phyloP scores from a whole-genome alignment of 2,797 vertebrate species.

The Sylvilagus floridanus region DNA sequence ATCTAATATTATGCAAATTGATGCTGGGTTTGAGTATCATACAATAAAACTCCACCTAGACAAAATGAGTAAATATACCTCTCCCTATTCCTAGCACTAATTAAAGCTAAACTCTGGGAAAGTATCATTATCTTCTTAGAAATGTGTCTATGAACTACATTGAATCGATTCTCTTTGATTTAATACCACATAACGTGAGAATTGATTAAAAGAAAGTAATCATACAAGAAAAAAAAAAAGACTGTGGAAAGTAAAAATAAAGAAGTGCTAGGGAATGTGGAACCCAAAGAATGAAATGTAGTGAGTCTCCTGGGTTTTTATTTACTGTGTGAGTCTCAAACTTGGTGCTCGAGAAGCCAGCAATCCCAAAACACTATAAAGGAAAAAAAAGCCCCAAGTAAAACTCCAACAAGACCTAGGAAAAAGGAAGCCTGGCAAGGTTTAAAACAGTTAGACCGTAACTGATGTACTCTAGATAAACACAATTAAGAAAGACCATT shows the following conservation, averaged over 20 bases:
- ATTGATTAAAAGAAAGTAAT: too few species aligned
- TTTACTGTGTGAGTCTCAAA: background rate
- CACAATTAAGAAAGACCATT: background rate
- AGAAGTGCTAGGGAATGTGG: too few species aligned
- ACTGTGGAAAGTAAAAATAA: too few species aligned
- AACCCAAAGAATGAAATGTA: too few species aligned
- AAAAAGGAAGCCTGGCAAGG: background rate
- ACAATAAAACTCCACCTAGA: background rate
- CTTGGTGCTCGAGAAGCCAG: background rate
- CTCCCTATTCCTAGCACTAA: background rate
- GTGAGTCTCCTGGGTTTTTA: background rate
- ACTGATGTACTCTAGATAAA: background rate
- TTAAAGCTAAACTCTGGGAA: background rate
- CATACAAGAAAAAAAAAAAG: too few species aligned
- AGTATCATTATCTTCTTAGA: too few species aligned
- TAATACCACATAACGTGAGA: too few species aligned
- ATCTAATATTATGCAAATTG: background rate
- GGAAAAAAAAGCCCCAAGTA: background rate
- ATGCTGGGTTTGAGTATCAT: background rate
- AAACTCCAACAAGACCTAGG: background rate
- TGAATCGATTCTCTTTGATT: too few species aligned
- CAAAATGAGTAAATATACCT: background rate
- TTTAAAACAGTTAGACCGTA: background rate
- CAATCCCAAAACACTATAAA: background rate
- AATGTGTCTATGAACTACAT: too few species aligned